phyloP scores from a whole-genome alignment of 2,113 vertebrate species.

The Paradoxurus hermaphroditus region DNA sequence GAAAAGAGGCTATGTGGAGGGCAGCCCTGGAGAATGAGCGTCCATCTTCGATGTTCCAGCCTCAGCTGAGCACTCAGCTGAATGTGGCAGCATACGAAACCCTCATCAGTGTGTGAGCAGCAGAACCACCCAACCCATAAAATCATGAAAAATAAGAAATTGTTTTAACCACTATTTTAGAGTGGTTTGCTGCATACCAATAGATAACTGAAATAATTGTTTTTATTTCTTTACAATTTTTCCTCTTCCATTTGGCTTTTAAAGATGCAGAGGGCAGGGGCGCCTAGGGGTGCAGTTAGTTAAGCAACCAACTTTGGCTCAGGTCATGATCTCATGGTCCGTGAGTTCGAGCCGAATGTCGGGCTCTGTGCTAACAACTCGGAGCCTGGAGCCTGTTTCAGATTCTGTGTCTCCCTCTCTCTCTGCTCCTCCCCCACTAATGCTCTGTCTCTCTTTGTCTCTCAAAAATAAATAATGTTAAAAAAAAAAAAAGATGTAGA shows the following conservation, averaged over 20 bases:
- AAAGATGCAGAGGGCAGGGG: too few relatives aligned
- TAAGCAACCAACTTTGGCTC: too few relatives aligned
- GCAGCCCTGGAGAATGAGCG: not conserved
- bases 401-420: too few relatives aligned
- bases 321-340: too few relatives aligned
- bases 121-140: not conserved
- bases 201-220: not conserved
- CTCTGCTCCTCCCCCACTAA: too few relatives aligned
- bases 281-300: too few relatives aligned
- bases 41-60: not conserved
- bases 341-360: too few relatives aligned
- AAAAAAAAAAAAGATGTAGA: not conserved
- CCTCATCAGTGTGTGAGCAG: not conserved
- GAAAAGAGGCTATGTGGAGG: not conserved
- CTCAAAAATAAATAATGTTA: too few relatives aligned
- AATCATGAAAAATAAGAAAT: not conserved
- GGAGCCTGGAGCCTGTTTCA: too few relatives aligned
- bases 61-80: not conserved
- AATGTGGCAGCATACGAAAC: not conserved
- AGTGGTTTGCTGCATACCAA: not conserved
- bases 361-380: too few relatives aligned
- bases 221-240: not conserved
- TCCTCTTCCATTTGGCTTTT: not conserved
- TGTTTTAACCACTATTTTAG: not conserved
- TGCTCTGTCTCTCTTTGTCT: too few relatives aligned